phyloP scores from a whole-genome alignment of 2,113 vertebrate species.

The Corapipo altera region DNA sequence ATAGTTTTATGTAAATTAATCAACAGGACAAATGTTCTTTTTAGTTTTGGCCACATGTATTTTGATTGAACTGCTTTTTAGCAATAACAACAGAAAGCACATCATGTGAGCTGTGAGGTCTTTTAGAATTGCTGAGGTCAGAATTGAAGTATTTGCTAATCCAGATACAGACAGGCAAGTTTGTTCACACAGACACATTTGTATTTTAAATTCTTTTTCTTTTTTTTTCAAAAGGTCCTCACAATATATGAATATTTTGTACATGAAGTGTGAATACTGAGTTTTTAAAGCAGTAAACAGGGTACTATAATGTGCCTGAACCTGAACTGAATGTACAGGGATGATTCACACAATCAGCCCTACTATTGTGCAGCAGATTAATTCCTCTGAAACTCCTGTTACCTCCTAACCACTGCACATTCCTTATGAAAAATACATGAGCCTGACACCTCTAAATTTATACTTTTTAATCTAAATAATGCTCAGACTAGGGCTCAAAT shows the following conservation, averaged over 20 bases:
- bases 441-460: background rate
- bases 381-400: background rate
- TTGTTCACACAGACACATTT: background rate
- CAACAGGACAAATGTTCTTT: background rate
- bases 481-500: background rate
- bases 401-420: background rate
- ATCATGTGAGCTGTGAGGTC: background rate
- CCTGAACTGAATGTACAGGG: background rate
- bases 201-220: background rate
- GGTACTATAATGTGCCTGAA: background rate
- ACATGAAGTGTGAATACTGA: background rate
- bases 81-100: background rate
- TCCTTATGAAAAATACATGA: constrained; percentile 38
- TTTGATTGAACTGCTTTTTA: background rate
- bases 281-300: background rate
- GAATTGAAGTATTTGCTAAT: background rate
- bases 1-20: constrained; percentile 6
- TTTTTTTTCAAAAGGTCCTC: background rate
- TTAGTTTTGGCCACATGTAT: background rate
- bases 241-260: background rate
- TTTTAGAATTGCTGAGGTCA: background rate
- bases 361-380: background rate
- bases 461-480: constrained; percentile 4
- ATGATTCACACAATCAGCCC: background rate
- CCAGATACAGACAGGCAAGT: background rate